These are phyloP conservation scores for Cercopithecus neglectus DNA, from an alignment of 2,797 vertebrate species.

Conservation along the genomic window DNA sequence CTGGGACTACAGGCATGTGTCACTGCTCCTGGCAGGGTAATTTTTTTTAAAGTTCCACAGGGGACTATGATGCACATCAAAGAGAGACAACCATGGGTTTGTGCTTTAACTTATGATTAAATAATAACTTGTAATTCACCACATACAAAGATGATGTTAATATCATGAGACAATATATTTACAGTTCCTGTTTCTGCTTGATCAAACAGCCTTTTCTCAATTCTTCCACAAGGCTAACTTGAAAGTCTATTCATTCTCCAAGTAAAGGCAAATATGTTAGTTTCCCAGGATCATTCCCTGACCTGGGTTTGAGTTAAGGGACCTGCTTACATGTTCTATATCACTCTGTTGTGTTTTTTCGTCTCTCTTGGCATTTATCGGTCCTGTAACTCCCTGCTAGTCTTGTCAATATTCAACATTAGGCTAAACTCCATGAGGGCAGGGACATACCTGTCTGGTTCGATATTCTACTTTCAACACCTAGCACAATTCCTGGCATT, in stretches of 20 bases:
- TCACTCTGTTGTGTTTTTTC: background rate
- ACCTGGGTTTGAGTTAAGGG: background rate
- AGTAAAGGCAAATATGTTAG: background rate
- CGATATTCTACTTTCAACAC: background rate
- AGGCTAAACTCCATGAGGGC: background rate
- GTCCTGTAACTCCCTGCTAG: background rate
- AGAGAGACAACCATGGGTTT: background rate
- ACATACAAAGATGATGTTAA: slow-evolving; percentile 25
- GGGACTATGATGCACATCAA: background rate
- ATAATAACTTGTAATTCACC: background rate
- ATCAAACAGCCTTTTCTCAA: background rate
- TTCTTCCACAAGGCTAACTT: background rate
- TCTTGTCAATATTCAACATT: background rate
- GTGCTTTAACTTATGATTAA: background rate
- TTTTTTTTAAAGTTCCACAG: background rate
- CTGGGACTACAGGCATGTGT: background rate
- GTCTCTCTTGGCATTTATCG: background rate
- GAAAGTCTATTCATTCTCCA: background rate
- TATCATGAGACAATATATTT: background rate
- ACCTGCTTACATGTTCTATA: background rate
- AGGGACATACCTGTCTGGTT: background rate
- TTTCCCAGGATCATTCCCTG: background rate
- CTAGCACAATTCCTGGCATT: background rate
- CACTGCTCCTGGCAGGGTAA: background rate
- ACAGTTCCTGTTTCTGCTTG: background rate